Percentiles rank a stretch among this genome's conserved stretches.
These are phyloP conservation scores for Apeira syringaria DNA, from an alignment of 2,888 invertebrate genomes.

Conservation along the genomic window DNA sequence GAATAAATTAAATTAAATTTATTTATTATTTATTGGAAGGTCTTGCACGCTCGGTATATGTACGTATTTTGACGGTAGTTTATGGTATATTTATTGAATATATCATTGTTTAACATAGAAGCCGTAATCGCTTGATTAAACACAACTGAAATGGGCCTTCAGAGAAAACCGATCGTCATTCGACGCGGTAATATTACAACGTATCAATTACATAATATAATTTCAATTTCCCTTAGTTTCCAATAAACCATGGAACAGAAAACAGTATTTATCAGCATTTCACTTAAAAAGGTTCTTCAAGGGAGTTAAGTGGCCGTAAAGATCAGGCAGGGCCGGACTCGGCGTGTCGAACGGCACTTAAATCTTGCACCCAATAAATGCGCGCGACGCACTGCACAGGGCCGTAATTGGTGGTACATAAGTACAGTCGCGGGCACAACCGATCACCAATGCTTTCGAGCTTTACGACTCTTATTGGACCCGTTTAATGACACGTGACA, in stretches of 20 bases:
- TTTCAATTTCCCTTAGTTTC: conserved; percentile 5
- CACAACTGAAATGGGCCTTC: too few species aligned
- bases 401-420: conserved; percentile 73
- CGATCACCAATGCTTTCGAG: conserved; percentile 66
- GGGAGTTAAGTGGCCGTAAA: conserved; percentile 68
- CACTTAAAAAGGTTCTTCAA: conserved; percentile 27
- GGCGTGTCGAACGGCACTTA: conserved; percentile 79
- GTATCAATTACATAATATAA: not conserved
- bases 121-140: too few species aligned
- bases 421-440: conserved; percentile 52
- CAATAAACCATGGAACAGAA: conserved; percentile 13
- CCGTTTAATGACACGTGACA: conserved; percentile 78
- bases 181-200: not conserved
- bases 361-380: conserved; percentile 82
- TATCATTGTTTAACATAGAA: too few species aligned
- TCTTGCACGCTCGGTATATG: too few species aligned
- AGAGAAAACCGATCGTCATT: too few species aligned
- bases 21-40: too few species aligned
- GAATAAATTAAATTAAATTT: too few species aligned
- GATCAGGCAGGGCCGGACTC: conserved; percentile 64
- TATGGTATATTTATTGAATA: too few species aligned
- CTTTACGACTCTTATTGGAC: conserved; percentile 79
- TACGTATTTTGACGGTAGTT: too few species aligned
- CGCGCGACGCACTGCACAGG: conserved; percentile 63
- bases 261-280: conserved; percentile 24